Percentiles rank a stretch among this genome's conserved stretches.
phyloP scores from a whole-genome alignment of 2,888 invertebrate species.

The Chalcis sispes region DNA sequence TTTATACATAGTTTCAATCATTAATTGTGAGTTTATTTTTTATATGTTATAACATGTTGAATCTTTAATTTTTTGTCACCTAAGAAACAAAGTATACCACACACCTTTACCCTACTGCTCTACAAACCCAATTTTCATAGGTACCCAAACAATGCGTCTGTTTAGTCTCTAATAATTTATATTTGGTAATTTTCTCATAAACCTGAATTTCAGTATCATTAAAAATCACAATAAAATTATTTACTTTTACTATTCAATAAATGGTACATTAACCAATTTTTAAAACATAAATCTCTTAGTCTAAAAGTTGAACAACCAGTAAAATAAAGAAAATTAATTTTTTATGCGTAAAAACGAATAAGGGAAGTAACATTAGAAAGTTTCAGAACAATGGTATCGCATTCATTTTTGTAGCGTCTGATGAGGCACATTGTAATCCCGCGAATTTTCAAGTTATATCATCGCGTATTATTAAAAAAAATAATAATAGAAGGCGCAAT shows the following conservation, averaged over 20 bases:
- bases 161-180: slow-evolving; percentile 34
- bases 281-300: too few species aligned
- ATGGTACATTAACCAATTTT: neutral
- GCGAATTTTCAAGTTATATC: neutral
- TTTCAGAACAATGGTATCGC: slow-evolving; percentile 33
- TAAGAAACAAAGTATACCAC: slow-evolving; percentile 15
- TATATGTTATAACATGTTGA: neutral
- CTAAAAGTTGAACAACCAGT: too few species aligned
- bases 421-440: neutral
- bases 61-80: slow-evolving; percentile 22
- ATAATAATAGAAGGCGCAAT: neutral
- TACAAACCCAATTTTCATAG: slow-evolving; percentile 50
- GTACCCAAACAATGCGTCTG: slow-evolving; percentile 51
- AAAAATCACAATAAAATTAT: too few species aligned
- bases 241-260: neutral
- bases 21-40: slow-evolving; percentile 7
- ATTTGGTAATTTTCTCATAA: neutral
- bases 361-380: neutral
- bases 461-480: neutral
- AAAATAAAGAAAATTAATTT: neutral
- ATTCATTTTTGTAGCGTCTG: slow-evolving; percentile 28
- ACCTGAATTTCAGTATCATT: neutral
- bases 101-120: slow-evolving; percentile 64
- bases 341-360: neutral
- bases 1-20: slow-evolving; percentile 16